A percentile compares a stretch with the other conserved stretches of the same genome.
Evolutionary conservation across 2,797 vertebrate species (phyloP).

Genomic region (Siniperca undulata): DNA sequence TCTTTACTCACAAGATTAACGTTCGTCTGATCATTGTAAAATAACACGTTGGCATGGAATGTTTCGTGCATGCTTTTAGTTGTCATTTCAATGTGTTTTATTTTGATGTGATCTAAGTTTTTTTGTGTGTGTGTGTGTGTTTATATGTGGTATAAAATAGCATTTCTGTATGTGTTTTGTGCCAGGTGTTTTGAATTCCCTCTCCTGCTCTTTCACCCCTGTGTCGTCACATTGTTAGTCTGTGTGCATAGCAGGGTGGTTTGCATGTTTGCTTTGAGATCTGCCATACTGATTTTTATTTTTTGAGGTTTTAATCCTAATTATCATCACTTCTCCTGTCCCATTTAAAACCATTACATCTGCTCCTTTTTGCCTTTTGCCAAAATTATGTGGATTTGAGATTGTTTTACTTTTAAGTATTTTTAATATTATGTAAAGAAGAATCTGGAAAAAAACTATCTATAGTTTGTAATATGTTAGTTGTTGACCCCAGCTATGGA

Average conservation of each 20-base stretch:
- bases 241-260: constrained; percentile 12
- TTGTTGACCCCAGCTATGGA: neutral
- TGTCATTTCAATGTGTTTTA: constrained; percentile 47
- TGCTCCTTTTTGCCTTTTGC: constrained; percentile 15
- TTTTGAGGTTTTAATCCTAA: neutral
- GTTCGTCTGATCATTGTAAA: constrained; percentile 71
- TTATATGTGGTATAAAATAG: constrained; percentile 33
- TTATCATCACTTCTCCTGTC: constrained; percentile 21
- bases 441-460: neutral
- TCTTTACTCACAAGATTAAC: constrained; percentile 37
- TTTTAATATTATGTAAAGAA: neutral
- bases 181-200: constrained; percentile 24
- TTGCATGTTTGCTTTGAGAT: constrained; percentile 21
- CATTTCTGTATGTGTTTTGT: constrained; percentile 24
- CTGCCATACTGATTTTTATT: neutral
- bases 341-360: constrained; percentile 29
- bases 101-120: constrained; percentile 26
- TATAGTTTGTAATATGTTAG: neutral
- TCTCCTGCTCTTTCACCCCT: constrained; percentile 26
- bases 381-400: neutral
- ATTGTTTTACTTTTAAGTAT: neutral
- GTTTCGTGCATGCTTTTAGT: constrained; percentile 56
- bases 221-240: constrained; percentile 35
- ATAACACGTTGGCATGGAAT: constrained; percentile 81
- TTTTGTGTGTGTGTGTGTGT: constrained; percentile 12